Base-by-base conservation (phyloP, 2,113 vertebrate genomes). In the Oreochromis niloticus region DNA sequence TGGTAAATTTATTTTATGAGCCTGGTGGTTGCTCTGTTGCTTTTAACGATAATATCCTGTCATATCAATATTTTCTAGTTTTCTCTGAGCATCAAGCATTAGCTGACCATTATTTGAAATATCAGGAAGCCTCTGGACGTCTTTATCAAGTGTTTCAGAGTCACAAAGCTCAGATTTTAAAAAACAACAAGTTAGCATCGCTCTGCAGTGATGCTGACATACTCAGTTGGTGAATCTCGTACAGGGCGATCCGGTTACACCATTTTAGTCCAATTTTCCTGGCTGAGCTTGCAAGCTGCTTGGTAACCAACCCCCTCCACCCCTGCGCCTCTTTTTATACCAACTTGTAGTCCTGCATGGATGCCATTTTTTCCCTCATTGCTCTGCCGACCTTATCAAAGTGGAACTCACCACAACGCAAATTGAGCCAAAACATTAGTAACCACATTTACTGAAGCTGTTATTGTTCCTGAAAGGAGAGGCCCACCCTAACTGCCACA, bases 201-300 rank as follows among this genome's bases (percentile, higher is more conserved):
- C 27, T 55, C 9, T 6, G 9, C 19, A 4, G 2, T 1, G 4
- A 54, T 61, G 27, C 30, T 32, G 30, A 41, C 34, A 22, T 8
- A 22, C 36, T n/a, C 34, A 2, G 66, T 4, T 6, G 66, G 39
- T 12, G 16, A 75, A 1, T 46, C 41, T 48, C 6, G 9, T 48
- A 30, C 13, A 0, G 24, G 43, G 14, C 4, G 4, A 27, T 75
- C 24, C 0, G 0, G 0, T 11, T 48, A 75, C 24, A 11, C 22
- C 11, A 5, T 24, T 68, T 9, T 41, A 22, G 63, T 41, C 27
- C 4, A 14, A 30, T 59, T 1, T 30, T 30, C 56, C 56, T 16
- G 0, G 8, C 22, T 73, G 22, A 73, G 41, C n/a, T 7, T 75
- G 71, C 14, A 75, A 48, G 71, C 24, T 12, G 24, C 24, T 75